phyloP scores from a whole-genome alignment of 2,113 vertebrate species.

The Budorcas taxicolor region DNA sequence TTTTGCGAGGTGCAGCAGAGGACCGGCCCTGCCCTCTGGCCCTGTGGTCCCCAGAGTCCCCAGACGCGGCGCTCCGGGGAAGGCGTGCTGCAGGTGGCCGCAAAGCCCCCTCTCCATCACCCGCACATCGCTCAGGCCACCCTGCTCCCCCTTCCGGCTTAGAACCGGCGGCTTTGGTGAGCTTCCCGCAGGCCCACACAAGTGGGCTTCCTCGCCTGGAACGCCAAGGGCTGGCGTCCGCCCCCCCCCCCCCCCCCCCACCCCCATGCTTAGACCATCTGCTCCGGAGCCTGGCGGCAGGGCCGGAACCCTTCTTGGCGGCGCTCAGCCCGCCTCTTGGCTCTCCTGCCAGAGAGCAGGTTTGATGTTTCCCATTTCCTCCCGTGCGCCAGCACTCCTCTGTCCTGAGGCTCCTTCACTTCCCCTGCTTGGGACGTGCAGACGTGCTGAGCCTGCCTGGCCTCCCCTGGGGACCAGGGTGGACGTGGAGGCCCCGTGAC shows the following conservation, averaged over 20 bases:
- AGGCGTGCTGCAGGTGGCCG: accelerated
- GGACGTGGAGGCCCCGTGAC: not conserved
- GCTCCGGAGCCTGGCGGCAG: accelerated
- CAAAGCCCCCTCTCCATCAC: not conserved
- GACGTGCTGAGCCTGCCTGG: not conserved
- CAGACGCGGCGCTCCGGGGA: accelerated
- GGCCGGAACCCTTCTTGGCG: not conserved
- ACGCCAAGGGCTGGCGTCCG: not conserved
- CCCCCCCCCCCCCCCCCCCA: too few relatives aligned
- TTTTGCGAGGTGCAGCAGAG: not conserved
- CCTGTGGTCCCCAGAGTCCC: not conserved
- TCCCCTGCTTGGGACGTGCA: not conserved
- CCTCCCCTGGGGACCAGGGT: not conserved
- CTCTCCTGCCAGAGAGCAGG: constrained; percentile 25
- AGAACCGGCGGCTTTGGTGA: not conserved
- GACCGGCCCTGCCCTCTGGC: not conserved
- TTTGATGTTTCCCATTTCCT: constrained; percentile 18
- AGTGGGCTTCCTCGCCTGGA: accelerated
- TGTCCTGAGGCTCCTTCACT: not conserved
- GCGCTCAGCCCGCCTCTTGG: not conserved
- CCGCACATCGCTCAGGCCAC: accelerated
- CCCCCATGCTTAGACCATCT: not conserved
- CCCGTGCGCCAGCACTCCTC: not conserved
- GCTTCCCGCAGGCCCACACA: not conserved
- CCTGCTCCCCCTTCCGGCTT: not conserved